A percentile compares a stretch with the other conserved stretches of the same genome.
Evolutionary conservation across 2,797 vertebrate genomes (phyloP).

Genomic region (Helostoma temminkii): DNA sequence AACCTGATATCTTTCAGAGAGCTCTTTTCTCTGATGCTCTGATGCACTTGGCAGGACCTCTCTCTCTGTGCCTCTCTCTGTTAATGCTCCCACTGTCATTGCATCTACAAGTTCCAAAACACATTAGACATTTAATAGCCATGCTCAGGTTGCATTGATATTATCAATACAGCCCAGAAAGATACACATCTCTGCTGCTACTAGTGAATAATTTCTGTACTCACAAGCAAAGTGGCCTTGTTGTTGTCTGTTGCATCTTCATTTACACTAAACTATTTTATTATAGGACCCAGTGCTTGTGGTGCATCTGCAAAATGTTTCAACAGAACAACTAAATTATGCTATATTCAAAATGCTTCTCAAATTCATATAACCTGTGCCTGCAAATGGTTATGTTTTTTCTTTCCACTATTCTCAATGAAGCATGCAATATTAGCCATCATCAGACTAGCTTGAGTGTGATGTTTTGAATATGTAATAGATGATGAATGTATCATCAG

Average conservation of each 20-base stretch:
- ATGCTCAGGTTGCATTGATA: conserved; percentile 82
- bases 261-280: conserved; percentile 45
- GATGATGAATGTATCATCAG: conserved; percentile 78
- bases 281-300: conserved; percentile 31
- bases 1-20: conserved; percentile 80
- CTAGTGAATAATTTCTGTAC: conserved; percentile 64
- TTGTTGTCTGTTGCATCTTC: conserved; percentile 48
- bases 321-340: conserved; percentile 52
- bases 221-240: conserved; percentile 47
- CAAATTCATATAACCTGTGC: conserved; percentile 53
- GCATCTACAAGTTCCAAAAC: conserved; percentile 83
- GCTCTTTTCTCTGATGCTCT: conserved; percentile 76
- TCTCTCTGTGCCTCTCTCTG: conserved; percentile 52
- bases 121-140: conserved; percentile 87
- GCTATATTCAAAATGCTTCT: conserved; percentile 51
- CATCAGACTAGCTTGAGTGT: conserved; percentile 70
- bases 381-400: conserved; percentile 60
- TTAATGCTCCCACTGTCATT: conserved; percentile 82
- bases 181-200: conserved; percentile 73
- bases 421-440: conserved; percentile 68
- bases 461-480: conserved; percentile 78
- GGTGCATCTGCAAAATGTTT: conserved; percentile 29
- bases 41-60: conserved; percentile 77
- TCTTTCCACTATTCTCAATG: conserved; percentile 55
- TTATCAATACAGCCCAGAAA: conserved; percentile 77